phyloP scores from a whole-genome alignment of 2,888 invertebrate genomes.

The Tachina fera region DNA sequence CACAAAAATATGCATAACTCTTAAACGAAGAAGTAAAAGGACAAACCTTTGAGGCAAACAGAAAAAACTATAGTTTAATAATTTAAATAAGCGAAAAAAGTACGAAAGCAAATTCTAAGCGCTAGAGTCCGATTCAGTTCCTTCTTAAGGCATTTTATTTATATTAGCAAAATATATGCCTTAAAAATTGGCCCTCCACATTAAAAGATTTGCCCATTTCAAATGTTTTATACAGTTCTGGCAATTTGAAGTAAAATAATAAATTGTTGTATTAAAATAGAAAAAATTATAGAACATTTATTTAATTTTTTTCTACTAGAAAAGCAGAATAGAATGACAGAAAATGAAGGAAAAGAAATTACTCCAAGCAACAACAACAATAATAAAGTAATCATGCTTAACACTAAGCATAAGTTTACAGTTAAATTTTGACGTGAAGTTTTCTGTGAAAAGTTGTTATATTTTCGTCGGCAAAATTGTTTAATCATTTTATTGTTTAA shows the following conservation, averaged over 20 bases:
- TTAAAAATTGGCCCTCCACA: neutral
- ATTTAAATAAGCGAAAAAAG: too few species aligned
- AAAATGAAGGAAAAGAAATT: neutral
- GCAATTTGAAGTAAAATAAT: conserved; percentile 16
- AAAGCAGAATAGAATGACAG: neutral
- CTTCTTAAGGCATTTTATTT: too few species aligned
- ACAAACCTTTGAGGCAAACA: neutral
- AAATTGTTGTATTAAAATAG: conserved; percentile 28
- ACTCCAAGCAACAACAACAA: conserved; percentile 74
- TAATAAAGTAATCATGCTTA: conserved; percentile 73
- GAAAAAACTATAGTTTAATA: too few species aligned
- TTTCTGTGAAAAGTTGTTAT: neutral
- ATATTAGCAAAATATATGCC: too few species aligned
- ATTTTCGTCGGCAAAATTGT: neutral
- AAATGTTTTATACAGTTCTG: neutral
- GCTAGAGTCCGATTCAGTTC: too few species aligned
- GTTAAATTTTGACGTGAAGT: neutral
- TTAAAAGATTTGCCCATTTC: neutral
- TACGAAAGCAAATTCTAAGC: too few species aligned
- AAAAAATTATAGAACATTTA: conserved; percentile 32
- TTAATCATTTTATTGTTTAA: neutral
- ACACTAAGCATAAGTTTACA: conserved; percentile 23
- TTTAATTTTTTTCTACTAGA: neutral
- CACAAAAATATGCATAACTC: conserved; percentile 9
- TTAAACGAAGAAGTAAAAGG: conserved; percentile 27